These are phyloP conservation scores for Pseudopipra pipra DNA, from an alignment of 2,113 vertebrate species.

Conservation along the genomic window DNA sequence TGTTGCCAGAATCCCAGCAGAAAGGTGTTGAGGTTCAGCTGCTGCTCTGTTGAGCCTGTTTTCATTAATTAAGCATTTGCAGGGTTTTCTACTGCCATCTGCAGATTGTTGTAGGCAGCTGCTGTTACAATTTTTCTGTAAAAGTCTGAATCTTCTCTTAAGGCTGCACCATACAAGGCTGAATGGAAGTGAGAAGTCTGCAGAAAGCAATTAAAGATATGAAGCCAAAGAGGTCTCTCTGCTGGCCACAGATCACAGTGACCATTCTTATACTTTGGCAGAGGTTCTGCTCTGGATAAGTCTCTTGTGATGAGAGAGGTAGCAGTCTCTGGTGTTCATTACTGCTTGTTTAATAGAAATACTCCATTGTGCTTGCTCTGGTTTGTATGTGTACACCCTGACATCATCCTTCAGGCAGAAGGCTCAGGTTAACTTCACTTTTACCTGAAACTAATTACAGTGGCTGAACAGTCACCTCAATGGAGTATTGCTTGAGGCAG, in stretches of 20 bases:
- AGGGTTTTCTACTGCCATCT: neutral
- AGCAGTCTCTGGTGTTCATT: accelerated
- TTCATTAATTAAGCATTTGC: neutral
- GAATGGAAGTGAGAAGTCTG: neutral
- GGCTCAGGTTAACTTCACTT: neutral
- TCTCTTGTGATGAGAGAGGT: neutral
- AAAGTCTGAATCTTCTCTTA: neutral
- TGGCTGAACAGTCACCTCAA: neutral
- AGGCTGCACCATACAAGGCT: neutral
- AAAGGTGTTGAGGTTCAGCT: neutral
- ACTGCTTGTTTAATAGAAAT: neutral
- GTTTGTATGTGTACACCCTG: neutral
- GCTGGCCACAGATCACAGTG: neutral
- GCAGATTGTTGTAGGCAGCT: neutral
- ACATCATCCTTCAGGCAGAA: neutral
- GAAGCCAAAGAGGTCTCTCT: neutral
- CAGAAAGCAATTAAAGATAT: neutral
- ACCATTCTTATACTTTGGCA: neutral
- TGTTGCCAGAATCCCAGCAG: neutral
- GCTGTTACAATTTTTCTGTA: neutral
- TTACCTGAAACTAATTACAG: neutral
- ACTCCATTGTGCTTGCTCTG: neutral
- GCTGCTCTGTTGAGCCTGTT: neutral
- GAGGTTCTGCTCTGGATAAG: neutral
- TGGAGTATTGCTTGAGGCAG: neutral